Conservation (phyloP, 2,797 vertebrate genomes). For the Scarus forsteni region DNA sequence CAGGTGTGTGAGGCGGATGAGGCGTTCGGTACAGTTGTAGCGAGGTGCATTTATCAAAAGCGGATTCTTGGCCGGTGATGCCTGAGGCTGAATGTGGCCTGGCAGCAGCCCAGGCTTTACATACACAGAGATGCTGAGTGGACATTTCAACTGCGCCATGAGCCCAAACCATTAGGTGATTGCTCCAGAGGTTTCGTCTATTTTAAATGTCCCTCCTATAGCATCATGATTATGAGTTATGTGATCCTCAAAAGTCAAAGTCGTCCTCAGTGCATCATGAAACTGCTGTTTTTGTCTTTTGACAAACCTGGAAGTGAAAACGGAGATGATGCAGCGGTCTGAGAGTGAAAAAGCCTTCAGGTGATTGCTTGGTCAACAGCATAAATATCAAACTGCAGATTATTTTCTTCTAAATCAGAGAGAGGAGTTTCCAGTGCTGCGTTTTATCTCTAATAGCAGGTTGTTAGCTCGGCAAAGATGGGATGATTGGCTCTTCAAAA, state of each 20-base stretch:
- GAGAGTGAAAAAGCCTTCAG: conserved; percentile 13
- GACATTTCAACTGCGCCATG: conserved; percentile 61
- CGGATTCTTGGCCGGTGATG: conserved; percentile 62
- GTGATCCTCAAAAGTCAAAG: conserved; percentile 27
- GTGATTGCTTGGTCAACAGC: conserved; percentile 15
- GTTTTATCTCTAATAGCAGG: conserved; percentile 27
- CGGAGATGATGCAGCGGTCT: background rate
- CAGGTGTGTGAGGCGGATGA: conserved; percentile 25
- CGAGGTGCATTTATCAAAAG: conserved; percentile 51
- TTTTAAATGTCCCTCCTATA: conserved; percentile 41
- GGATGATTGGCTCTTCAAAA: conserved; percentile 15
- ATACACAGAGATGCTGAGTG: conserved; percentile 70
- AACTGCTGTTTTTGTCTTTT: conserved; percentile 8
- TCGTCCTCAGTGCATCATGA: conserved; percentile 17
- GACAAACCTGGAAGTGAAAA: background rate
- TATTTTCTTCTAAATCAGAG: conserved; percentile 24
- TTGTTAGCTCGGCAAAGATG: conserved; percentile 19
- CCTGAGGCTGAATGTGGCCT: conserved; percentile 57
- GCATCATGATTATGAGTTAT: conserved; percentile 28
- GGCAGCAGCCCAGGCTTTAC: conserved; percentile 66
- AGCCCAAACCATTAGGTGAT: conserved; percentile 76
- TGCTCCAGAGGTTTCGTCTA: conserved; percentile 64
- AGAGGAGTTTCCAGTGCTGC: background rate
- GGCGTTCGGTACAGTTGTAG: conserved; percentile 10
- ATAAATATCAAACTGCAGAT: conserved; percentile 28